A percentile compares a stretch with the other conserved stretches of the same genome.
Evolutionary conservation across 1,140 invertebrate species (phyloP).

Genomic region (Bombus fervidus): DNA sequence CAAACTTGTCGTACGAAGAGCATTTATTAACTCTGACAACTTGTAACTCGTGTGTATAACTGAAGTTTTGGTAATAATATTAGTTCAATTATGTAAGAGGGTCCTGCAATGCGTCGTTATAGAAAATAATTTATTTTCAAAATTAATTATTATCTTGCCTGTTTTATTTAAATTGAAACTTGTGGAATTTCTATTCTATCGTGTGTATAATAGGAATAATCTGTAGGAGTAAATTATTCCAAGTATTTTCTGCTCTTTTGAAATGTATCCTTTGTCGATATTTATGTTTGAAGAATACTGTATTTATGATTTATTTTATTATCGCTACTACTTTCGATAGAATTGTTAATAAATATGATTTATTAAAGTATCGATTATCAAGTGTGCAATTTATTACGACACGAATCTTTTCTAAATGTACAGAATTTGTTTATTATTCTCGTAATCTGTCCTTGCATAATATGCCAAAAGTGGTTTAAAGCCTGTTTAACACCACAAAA

Average conservation of each 20-base stretch:
- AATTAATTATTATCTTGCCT: neutral
- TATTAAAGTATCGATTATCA: neutral
- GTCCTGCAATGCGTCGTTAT: neutral
- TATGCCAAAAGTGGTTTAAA: neutral
- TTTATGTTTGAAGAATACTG: neutral
- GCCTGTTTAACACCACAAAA: too few species aligned
- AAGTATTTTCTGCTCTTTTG: neutral
- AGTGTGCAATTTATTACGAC: neutral
- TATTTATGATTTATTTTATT: neutral
- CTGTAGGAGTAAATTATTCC: neutral
- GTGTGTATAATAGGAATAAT: neutral
- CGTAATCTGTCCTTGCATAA: neutral
- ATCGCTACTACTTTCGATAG: neutral
- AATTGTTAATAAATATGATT: neutral
- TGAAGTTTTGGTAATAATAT: neutral
- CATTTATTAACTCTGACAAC: neutral
- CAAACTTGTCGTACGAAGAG: too few species aligned
- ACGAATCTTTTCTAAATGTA: neutral
- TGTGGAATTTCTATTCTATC: too few species aligned
- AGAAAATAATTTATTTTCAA: neutral
- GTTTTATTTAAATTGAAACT: neutral
- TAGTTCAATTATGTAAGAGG: neutral
- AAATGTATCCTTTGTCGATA: neutral
- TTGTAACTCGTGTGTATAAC: neutral
- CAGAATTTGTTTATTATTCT: neutral